Evolutionary conservation across 2,113 vertebrate genomes (phyloP).

Genomic region (Dermatemys mawii): DNA sequence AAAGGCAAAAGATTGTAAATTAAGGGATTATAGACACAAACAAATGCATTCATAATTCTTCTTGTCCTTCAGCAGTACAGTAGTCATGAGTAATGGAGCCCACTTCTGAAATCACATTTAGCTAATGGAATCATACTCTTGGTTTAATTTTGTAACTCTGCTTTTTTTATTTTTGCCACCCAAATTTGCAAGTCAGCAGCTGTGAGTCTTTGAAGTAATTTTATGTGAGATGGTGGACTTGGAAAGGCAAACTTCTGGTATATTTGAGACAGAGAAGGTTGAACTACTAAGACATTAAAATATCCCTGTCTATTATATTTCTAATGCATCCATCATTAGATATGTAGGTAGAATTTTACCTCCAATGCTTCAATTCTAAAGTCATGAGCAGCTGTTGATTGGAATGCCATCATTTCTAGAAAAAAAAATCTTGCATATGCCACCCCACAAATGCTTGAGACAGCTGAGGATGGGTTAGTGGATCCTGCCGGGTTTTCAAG

Average conservation of each 20-base stretch:
- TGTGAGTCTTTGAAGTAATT: background rate
- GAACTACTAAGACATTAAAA: background rate
- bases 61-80: slow-evolving; percentile 23
- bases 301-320: background rate
- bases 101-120: slow-evolving; percentile 38
- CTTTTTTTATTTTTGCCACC: background rate
- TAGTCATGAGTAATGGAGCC: slow-evolving; percentile 48
- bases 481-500: background rate
- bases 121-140: slow-evolving; percentile 51
- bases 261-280: background rate
- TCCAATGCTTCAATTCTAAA: background rate
- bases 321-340: background rate
- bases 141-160: slow-evolving; percentile 39
- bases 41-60: slow-evolving; percentile 33
- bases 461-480: background rate
- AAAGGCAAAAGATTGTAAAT: slow-evolving; percentile 14
- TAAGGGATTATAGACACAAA: slow-evolving; percentile 28
- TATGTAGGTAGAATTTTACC: background rate
- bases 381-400: accelerated
- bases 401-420: background rate
- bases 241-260: background rate
- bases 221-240: slow-evolving; percentile 4
- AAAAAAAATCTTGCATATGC: background rate
- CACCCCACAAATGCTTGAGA: background rate
- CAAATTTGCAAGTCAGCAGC: background rate